Conservation (phyloP, 2,888 invertebrate genomes). For the Scrobipalpa atriplicella region DNA sequence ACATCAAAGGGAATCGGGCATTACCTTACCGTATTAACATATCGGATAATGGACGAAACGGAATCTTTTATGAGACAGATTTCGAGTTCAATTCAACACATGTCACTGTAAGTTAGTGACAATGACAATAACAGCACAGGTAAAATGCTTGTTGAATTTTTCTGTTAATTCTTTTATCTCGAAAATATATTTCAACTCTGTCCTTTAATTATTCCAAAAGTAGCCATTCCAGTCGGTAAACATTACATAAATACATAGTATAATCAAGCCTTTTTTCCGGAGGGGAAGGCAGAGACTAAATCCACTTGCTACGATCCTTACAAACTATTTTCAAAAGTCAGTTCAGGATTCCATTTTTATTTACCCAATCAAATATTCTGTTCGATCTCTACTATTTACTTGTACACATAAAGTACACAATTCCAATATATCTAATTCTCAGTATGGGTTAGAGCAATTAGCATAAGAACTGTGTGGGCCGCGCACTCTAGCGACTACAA, state of each 20-base stretch:
- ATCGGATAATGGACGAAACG: conserved; percentile 24
- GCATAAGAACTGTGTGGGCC: background rate
- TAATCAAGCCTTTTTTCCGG: no score
- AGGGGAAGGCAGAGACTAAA: no score
- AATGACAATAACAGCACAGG: background rate
- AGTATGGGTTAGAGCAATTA: background rate
- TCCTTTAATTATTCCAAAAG: no score
- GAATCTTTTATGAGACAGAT: conserved; percentile 34
- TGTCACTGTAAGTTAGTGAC: background rate
- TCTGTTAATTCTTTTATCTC: background rate
- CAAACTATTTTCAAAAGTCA: no score
- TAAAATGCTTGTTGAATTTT: background rate
- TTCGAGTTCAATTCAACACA: background rate
- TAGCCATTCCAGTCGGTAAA: no score
- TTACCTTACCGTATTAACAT: conserved; percentile 17
- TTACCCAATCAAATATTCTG: no score
- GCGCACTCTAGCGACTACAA: background rate
- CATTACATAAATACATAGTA: no score
- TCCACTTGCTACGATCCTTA: no score
- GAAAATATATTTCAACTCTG: background rate
- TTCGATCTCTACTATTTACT: no score
- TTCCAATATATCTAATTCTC: background rate
- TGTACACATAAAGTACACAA: no score
- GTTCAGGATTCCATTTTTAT: no score
- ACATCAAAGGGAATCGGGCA: conserved; percentile 20